These are phyloP conservation scores for Eidolon helvum DNA, from an alignment of 2,113 vertebrate species.

Conservation along the genomic window DNA sequence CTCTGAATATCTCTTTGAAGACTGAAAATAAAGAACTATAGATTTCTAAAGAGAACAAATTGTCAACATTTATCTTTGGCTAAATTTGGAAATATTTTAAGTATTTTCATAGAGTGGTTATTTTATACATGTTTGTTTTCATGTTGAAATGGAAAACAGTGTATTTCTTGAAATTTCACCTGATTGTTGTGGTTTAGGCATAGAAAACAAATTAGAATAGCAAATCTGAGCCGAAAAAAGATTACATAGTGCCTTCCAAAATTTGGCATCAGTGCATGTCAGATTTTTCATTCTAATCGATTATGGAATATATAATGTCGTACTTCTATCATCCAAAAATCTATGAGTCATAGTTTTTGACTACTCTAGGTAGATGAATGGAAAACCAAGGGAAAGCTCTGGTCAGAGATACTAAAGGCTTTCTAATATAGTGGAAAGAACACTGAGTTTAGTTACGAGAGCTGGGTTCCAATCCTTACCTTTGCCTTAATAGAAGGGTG, in stretches of 20 bases:
- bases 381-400: not conserved
- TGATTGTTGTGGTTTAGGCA: not conserved
- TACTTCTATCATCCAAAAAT: not conserved
- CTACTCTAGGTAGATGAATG: not conserved
- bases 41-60: not conserved
- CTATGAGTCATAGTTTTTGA: not conserved
- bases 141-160: not conserved
- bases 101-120: not conserved
- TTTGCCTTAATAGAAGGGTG: not conserved
- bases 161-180: not conserved
- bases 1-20: not conserved
- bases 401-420: not conserved
- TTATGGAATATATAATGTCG: not conserved
- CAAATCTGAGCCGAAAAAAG: not conserved
- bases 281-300: not conserved
- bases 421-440: not conserved
- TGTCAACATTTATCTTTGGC: not conserved
- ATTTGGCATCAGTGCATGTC: not conserved
- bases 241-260: not conserved
- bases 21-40: not conserved
- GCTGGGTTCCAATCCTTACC: not conserved
- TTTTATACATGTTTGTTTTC: not conserved
- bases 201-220: not conserved
- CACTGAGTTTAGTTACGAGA: not conserved
- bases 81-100: slow-evolving; percentile 6